Conservation (phyloP, 2,797 vertebrate genomes). For the Ficedula albicollis region DNA sequence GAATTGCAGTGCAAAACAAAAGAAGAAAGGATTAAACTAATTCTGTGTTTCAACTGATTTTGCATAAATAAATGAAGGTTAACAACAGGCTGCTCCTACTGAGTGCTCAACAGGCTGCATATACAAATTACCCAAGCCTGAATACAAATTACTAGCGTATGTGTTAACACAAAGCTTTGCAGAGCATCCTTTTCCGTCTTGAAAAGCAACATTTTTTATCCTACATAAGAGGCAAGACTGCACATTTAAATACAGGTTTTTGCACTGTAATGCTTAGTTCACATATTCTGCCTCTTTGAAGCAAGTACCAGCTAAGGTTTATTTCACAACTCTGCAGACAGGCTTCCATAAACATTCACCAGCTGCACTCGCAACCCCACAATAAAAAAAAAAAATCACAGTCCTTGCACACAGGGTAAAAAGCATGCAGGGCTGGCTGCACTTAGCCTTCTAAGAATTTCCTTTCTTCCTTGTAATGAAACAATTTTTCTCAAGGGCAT, state of each 20-base stretch:
- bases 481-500: neutral
- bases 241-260: neutral
- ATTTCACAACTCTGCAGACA: neutral
- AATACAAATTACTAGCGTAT: neutral
- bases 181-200: neutral
- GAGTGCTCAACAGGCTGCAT: neutral
- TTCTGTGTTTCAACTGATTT: conserved; percentile 10
- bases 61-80: conserved; percentile 38
- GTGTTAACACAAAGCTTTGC: neutral
- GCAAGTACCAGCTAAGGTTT: neutral
- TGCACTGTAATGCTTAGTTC: neutral
- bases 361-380: neutral
- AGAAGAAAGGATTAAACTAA: conserved; percentile 27
- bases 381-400: neutral
- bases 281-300: neutral
- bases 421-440: neutral
- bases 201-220: neutral
- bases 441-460: neutral
- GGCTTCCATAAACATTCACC: neutral
- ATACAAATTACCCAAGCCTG: neutral
- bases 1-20: neutral
- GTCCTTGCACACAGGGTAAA: neutral
- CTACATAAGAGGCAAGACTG: neutral
- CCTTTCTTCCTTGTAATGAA: neutral
- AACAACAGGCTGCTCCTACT: conserved; percentile 17